phyloP scores from a whole-genome alignment of 2,888 invertebrate species.

The Eumerus sabulonum region DNA sequence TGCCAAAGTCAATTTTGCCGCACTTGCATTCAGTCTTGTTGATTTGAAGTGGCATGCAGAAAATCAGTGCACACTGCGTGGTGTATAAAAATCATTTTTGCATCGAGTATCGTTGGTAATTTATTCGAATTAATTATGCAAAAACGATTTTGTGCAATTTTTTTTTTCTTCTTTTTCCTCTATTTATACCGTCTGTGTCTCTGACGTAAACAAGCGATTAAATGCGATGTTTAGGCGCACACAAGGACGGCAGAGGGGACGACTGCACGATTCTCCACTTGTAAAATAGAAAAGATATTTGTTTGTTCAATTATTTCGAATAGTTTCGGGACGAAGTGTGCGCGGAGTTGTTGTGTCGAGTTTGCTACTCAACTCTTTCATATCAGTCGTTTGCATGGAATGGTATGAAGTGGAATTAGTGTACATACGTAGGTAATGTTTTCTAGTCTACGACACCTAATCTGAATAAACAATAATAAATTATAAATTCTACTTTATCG shows the following conservation, averaged over 20 bases:
- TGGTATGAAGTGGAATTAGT: not conserved
- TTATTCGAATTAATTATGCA: slow-evolving; percentile 68
- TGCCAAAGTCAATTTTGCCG: not conserved
- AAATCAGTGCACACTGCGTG: slow-evolving; percentile 44
- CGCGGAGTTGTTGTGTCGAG: not conserved
- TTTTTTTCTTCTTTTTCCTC: slow-evolving; percentile 1
- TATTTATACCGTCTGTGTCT: not conserved
- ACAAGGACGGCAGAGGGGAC: slow-evolving; percentile 20
- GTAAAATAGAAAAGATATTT: slow-evolving; percentile 32
- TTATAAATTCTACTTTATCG: too few species aligned
- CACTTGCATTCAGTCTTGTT: not conserved
- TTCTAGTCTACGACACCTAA: not conserved
- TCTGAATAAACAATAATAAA: too few species aligned
- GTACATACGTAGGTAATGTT: not conserved
- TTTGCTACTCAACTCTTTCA: slow-evolving; percentile 32
- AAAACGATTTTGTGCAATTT: slow-evolving; percentile 11
- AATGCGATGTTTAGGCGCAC: slow-evolving; percentile 44
- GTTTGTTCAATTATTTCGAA: slow-evolving; percentile 2
- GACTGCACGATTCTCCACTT: slow-evolving; percentile 18
- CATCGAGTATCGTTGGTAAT: slow-evolving; percentile 59
- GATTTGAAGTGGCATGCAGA: slow-evolving; percentile 5
- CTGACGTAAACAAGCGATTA: slow-evolving; percentile 31
- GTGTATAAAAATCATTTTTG: slow-evolving; percentile 56
- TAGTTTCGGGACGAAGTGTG: not conserved
- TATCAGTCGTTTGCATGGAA: too few species aligned